Evolutionary conservation across 2,113 vertebrate genomes (phyloP).

Genomic region (Megaceryle torquata): DNA sequence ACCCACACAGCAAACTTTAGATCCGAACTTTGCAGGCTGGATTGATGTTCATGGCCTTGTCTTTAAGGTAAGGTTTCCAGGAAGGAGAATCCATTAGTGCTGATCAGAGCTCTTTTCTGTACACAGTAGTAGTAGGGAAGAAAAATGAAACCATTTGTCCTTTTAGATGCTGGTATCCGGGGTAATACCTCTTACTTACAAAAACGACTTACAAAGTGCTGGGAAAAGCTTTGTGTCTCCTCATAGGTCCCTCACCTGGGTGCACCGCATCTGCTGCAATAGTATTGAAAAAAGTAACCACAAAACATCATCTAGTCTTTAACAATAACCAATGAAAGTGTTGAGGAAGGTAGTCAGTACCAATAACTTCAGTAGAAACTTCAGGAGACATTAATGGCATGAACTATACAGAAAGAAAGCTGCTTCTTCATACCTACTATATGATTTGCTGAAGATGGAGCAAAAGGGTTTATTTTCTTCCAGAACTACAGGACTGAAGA

Average conservation of each 20-base stretch:
- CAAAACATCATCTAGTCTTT: not conserved
- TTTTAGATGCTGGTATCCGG: not conserved
- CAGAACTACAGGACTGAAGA: not conserved
- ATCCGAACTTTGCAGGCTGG: not conserved
- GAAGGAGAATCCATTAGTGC: not conserved
- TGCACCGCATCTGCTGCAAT: not conserved
- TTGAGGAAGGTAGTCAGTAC: not conserved
- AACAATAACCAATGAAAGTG: not conserved
- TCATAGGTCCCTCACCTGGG: not conserved
- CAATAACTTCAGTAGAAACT: not conserved
- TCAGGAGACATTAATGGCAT: not conserved
- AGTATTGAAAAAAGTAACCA: not conserved
- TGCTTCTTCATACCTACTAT: not conserved
- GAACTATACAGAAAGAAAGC: not conserved
- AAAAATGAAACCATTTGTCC: not conserved
- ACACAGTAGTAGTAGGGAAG: not conserved
- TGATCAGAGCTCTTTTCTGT: not conserved
- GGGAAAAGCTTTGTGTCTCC: not conserved
- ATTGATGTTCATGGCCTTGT: not conserved
- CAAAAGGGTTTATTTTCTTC: not conserved
- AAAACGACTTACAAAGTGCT: not conserved
- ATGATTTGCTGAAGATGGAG: not conserved
- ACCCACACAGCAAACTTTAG: not conserved
- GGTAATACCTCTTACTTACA: not conserved
- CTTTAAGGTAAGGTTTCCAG: not conserved